A percentile compares a stretch with the other conserved stretches of the same genome.
Conservation (phyloP, 30 jellyfish, hydroid and myxozoan genomes). For the Aurelia coerulea region DNA sequence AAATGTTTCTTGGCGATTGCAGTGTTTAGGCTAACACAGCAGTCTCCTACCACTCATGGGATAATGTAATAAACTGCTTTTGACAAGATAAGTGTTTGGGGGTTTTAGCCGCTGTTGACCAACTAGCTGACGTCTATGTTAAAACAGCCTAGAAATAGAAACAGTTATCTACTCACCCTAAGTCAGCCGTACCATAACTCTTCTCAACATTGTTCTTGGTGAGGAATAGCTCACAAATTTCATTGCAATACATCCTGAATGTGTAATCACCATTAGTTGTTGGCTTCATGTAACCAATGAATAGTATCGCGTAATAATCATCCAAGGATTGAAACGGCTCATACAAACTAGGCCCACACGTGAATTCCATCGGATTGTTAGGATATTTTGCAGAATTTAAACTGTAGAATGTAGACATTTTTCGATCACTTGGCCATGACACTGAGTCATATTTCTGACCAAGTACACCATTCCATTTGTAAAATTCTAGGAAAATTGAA, state of each 20-base stretch:
- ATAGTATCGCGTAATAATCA: conserved; percentile 19
- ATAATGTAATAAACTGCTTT: no score
- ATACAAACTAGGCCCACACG: conserved; percentile 6
- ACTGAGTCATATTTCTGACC: conserved; percentile 24
- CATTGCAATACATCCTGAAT: conserved; percentile 37
- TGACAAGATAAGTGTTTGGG: no score
- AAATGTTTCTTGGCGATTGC: no score
- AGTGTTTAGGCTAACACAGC: no score
- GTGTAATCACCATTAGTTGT: neutral
- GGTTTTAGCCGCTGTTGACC: no score
- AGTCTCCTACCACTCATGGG: no score
- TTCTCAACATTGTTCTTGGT: neutral
- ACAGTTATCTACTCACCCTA: neutral
- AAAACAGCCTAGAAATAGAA: no score
- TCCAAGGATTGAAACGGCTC: neutral
- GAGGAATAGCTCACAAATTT: conserved; percentile 18
- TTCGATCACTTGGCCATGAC: neutral
- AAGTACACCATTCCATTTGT: conserved; percentile 41
- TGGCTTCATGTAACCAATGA: conserved; percentile 26
- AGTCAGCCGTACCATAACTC: neutral
- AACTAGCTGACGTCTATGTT: no score
- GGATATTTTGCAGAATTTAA: conserved; percentile 15
- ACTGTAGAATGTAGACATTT: conserved; percentile 12
- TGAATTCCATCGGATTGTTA: neutral
- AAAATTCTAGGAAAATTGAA: conserved; percentile 1